Base-by-base conservation (phyloP, 2,888 invertebrate species). In the Dioctria linearis region DNA sequence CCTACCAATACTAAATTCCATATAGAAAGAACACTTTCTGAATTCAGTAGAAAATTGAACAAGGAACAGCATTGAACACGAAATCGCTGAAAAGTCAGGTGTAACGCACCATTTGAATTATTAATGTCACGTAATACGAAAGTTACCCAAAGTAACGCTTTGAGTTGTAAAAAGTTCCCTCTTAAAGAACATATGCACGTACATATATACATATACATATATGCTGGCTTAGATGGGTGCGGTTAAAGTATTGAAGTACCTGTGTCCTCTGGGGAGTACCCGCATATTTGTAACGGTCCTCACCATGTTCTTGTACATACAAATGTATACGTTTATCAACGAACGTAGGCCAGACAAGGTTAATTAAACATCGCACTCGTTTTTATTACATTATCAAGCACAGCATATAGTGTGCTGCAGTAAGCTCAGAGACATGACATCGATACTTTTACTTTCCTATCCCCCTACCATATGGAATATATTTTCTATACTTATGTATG, bases 91-190 rank as follows among this genome's bases (percentile, higher is more conserved):
- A n/a, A 65, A 65, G 8, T 65, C 65, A 65, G 65, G 65, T 65
- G 65, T 65, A 65, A 3, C 40, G 40, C 65, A 5, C 65, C 78
- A 67, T 42, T 63, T 80, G 80, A 78, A 80, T 80, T 78, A 80
- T 80, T 78, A 61, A 80, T 80, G 25, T 39, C 80, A 78, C 78
- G 80, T 80, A 78, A 61, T 57, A 61, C 65, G 80, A 78, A 80
- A 80, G 80, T 80, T 78, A 78, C 71, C 71, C 78, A 80, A 80
- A 80, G 80, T 78, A 65, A 42, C 65, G 13, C 65, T 65, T 65
- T 49, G 51, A 25, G 25, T 49, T 49, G 51, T 49, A 49, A 6
- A 49, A 11, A 49, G 42, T 65, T 42, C 40, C 65, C 65, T 42
- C 42, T 65, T 42, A 25, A 25, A 25, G 25, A 25, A 25, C 25